These are phyloP conservation scores for Elachura formosa DNA, from an alignment of 2,113 vertebrate genomes.

Conservation along the genomic window DNA sequence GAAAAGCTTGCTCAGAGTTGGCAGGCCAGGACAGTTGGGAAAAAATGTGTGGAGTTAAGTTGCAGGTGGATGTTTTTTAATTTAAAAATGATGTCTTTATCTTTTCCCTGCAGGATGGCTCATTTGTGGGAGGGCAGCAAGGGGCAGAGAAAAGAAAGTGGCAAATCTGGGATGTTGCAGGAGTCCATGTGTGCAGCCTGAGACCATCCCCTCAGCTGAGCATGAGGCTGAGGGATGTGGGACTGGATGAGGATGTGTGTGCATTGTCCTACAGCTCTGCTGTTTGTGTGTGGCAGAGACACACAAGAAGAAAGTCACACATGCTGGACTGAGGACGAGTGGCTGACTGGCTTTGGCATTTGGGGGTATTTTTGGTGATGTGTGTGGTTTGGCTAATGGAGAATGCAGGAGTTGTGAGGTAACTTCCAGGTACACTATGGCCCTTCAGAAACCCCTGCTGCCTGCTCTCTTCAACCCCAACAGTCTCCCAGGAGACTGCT, in stretches of 20 bases:
- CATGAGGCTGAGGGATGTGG: neutral
- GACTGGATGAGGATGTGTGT: accelerated
- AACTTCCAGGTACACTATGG: accelerated
- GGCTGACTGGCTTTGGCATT: neutral
- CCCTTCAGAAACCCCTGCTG: neutral
- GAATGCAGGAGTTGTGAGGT: neutral
- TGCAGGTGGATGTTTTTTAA: neutral
- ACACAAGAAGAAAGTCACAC: neutral
- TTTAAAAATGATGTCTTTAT: neutral
- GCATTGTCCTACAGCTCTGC: neutral
- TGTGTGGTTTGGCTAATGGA: neutral
- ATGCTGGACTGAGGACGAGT: neutral
- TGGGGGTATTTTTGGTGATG: neutral
- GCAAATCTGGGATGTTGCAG: neutral
- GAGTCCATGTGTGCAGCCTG: neutral
- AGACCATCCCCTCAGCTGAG: accelerated
- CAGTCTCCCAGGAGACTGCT: no score
- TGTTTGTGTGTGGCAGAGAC: neutral
- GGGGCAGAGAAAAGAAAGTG: neutral
- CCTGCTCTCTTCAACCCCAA: neutral
- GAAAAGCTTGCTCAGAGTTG: conserved; percentile 24
- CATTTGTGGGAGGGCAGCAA: neutral
- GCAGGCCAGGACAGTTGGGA: conserved; percentile 14
- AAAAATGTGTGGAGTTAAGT: conserved; percentile 19
- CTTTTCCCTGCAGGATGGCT: neutral